Evolutionary conservation across 2,113 vertebrate genomes (phyloP), one percentile per base, ranked within the genome.

Genomic region (Isichthys henryi): DNA sequence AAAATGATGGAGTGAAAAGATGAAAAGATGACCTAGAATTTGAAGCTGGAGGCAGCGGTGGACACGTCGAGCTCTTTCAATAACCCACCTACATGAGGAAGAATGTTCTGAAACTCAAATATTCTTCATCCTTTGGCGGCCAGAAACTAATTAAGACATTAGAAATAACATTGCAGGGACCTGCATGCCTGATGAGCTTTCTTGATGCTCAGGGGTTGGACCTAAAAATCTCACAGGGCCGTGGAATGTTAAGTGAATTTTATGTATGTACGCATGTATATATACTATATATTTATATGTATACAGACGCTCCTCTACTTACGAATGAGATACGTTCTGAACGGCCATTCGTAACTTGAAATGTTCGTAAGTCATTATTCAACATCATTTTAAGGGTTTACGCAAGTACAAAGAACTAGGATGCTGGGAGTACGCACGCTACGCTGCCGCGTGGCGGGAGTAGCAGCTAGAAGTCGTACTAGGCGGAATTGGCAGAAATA

Each of bases 91-190:
- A 23, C 84, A 15, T 35, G 31, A 45, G 15, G 11, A 70, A 85
- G 9, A 50, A 58, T 70, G 56, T 9, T 31, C 19, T 49, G 46
- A 6, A 17, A 46, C 82, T 86, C 11, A 13, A 13, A 77, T 43
- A 66, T 74, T 39, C 27, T 19, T 86, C n/a, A 53, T 74, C 88
- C 70, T 50, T 50, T 56, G n/a, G 89, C 62, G 52, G 45, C 27
- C 62, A 50, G 62, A 87, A 87, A 53, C 58, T 90, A 89, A 90
- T 90, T 90, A 90, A 90, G 62, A 84, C 62, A 52, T 90, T 90
- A 39, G 62, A 90, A 87, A 90, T 77, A 90, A 90, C 58, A 87
- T 77, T 77, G 48, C 56, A 74, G 84, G 84, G 50, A 74, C 56
- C 53, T 35, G 85, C 45, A 39, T 58, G 19, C 2, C 58, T 77